Base-by-base conservation (phyloP, 2,113 vertebrate genomes). In the Actenoides hombroni region DNA sequence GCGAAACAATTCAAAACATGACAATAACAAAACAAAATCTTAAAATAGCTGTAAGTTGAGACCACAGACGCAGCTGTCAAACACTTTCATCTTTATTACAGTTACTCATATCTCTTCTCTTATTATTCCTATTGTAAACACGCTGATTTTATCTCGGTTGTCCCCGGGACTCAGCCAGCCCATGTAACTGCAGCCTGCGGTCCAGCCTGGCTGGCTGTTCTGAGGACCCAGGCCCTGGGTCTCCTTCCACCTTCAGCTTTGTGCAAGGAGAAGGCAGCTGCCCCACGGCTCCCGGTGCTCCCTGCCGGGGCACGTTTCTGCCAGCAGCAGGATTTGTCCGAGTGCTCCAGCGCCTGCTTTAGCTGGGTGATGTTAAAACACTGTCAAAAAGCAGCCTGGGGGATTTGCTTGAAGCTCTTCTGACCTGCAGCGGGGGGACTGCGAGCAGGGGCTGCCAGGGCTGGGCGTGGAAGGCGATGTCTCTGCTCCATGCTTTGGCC, bases 21-120 rank as follows among this genome's bases (percentile, higher is more conserved):
- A 74, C 86, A 89, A 94, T 79, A 96, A 70, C 91, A 92, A 94
- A 97, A 89, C 83, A 94, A 90, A 94, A 91, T 61, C 94, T 80
- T 89, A 94, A 96, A 97, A 96, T 94, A 96, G 94, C 93, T 85
- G 46, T 0, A 49, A 92, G 78, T 91, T 3, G 67, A 95, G 95
- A 94, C 87, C 96, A 95, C 92, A 96, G 92, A 12, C 49, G 44
- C 74, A 77, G 86, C 94, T 96, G 96, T 92, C 96, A 96, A 92
- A 51, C 57, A 83, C 94, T 97, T 94, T 92, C 95, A 96, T 97
- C 95, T 96, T 96, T 94, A 94, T 95, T 95, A 54, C 80, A 83
- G 86, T 83, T 91, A 87, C 67, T 94, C 94, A 83, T 95, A 95
- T 96, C 92, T 95, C 88, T 95, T 65, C 88, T 92, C 59, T 59